A percentile compares a stretch with the other conserved stretches of the same genome.
phyloP scores from a whole-genome alignment of 2,888 invertebrate species.

The Drosophila kuntzei region DNA sequence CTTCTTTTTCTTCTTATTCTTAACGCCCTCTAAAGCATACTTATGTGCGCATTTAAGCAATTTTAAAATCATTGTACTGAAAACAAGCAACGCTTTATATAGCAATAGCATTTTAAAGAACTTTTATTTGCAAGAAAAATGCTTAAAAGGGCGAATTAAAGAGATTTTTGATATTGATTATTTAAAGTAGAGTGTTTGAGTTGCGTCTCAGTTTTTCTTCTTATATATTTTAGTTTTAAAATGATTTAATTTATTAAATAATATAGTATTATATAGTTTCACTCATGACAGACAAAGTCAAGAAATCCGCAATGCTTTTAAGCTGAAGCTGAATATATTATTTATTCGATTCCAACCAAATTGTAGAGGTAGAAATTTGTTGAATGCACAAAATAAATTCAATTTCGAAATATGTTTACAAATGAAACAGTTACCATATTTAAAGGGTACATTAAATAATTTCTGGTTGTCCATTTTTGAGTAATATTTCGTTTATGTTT shows the following conservation, averaged over 20 bases:
- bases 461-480: neutral
- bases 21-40: conserved; percentile 44
- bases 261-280: too few relatives aligned
- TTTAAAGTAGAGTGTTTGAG: neutral
- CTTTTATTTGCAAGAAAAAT: neutral
- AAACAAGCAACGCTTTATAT: conserved; percentile 17
- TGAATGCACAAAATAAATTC: too few relatives aligned
- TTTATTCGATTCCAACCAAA: too few relatives aligned
- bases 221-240: too few relatives aligned
- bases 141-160: too few relatives aligned
- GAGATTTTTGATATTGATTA: neutral
- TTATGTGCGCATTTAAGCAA: conserved; percentile 58
- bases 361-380: too few relatives aligned
- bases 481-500: conserved; percentile 5
- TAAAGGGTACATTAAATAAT: neutral
- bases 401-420: too few relatives aligned
- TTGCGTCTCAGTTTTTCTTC: neutral
- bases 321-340: too few relatives aligned
- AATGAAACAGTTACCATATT: neutral
- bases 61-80: conserved; percentile 59
- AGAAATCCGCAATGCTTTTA: too few relatives aligned
- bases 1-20: neutral
- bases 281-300: too few relatives aligned
- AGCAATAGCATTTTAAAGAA: conserved; percentile 3
- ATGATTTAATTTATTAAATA: neutral